phyloP scores from a whole-genome alignment of 1,140 invertebrate species.

The Dryas iulia region DNA sequence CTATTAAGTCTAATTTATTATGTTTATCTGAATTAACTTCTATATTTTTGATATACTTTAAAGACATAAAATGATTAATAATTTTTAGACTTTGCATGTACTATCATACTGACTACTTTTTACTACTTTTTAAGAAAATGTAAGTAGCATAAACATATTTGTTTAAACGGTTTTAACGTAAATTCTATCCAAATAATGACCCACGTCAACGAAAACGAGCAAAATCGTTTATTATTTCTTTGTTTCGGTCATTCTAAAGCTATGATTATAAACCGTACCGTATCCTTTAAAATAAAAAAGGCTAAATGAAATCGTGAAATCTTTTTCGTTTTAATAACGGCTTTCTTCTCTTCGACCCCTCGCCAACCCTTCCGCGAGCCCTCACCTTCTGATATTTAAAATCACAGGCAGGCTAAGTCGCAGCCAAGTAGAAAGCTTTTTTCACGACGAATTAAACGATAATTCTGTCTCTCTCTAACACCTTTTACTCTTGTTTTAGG shows the following conservation, averaged over 20 bases:
- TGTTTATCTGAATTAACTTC: too few relatives aligned
- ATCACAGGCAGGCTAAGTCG: slow-evolving; percentile 67
- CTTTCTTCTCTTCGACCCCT: slow-evolving; percentile 63
- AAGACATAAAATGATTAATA: too few relatives aligned
- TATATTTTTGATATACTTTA: too few relatives aligned
- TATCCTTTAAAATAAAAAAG: slow-evolving; percentile 27
- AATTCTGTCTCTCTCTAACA: slow-evolving; percentile 25
- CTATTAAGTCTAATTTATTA: too few relatives aligned
- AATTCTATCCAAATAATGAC: neutral
- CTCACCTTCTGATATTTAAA: slow-evolving; percentile 69
- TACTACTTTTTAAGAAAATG: too few relatives aligned
- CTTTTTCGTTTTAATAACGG: slow-evolving; percentile 69
- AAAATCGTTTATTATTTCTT: slow-evolving; percentile 3
- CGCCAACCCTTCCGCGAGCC: slow-evolving; percentile 48
- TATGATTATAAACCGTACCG: slow-evolving; percentile 12
- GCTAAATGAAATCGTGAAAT: slow-evolving; percentile 40
- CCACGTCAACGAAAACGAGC: neutral
- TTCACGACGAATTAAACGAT: slow-evolving; percentile 29
- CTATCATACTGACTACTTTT: too few relatives aligned
- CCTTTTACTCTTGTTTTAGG: slow-evolving; percentile 14
- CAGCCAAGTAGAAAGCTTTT: slow-evolving; percentile 44
- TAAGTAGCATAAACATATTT: neutral
- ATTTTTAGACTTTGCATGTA: too few relatives aligned
- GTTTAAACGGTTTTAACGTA: neutral
- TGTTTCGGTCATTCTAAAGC: slow-evolving; percentile 19